Percentiles rank a stretch among this genome's conserved stretches.
phyloP scores from a whole-genome alignment of 2,113 vertebrate genomes.

The Sardina pilchardus region DNA sequence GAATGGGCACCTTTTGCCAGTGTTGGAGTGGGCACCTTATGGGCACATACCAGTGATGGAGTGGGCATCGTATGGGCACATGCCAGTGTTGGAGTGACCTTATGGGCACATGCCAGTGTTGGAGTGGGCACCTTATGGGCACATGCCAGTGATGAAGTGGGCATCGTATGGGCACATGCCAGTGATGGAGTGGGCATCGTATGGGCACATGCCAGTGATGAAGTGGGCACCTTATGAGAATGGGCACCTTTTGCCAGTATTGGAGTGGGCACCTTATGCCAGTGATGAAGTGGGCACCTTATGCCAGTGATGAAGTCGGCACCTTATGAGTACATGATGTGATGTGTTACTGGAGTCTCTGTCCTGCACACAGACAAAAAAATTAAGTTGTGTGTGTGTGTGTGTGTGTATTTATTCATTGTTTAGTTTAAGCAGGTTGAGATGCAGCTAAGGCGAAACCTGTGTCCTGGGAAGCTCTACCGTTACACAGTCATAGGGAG shows the following conservation, averaged over 20 bases:
- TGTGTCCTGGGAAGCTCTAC: not conserved
- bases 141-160: too few species aligned
- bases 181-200: not conserved
- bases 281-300: not conserved
- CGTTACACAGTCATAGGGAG: not conserved
- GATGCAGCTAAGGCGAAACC: too few species aligned
- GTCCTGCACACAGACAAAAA: too few species aligned
- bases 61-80: too few species aligned
- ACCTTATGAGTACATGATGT: too few species aligned
- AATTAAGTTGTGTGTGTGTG: not conserved
- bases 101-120: not conserved
- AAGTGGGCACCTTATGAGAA: not conserved
- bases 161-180: too few species aligned
- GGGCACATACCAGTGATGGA: too few species aligned
- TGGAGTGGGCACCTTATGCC: too few species aligned
- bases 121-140: not conserved
- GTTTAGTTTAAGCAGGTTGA: not conserved
- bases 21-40: not conserved
- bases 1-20: not conserved
- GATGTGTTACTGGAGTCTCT: too few species aligned
- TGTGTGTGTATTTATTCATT: too few species aligned
- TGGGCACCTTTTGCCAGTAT: too few species aligned
- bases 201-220: not conserved
- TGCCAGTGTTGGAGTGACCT: not conserved
- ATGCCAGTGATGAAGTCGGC: not conserved